phyloP scores from a whole-genome alignment of 2,113 vertebrate genomes.

The Poeciliopsis retropinna region DNA sequence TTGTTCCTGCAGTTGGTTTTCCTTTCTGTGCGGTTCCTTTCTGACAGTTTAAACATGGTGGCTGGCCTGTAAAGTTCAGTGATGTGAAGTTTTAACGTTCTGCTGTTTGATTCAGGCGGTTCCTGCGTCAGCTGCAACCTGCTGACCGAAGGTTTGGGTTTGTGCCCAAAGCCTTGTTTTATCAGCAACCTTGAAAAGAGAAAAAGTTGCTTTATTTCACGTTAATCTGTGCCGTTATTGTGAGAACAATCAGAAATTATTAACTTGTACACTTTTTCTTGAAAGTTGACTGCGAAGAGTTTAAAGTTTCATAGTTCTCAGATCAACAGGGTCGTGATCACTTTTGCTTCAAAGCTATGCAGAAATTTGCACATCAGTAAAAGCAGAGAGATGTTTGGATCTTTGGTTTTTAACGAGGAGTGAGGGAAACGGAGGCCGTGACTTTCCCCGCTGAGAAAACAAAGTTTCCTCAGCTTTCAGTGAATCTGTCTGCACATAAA shows the following conservation, averaged over 20 bases:
- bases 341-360: slow-evolving; percentile 2
- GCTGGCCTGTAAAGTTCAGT: not conserved
- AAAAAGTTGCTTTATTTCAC: not conserved
- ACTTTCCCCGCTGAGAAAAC: not conserved
- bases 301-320: slow-evolving; percentile 7
- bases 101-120: not conserved
- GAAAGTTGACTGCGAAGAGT: not conserved
- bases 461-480: not conserved
- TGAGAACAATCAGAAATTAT: not conserved
- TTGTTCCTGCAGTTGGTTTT: not conserved
- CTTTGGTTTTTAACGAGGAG: not conserved
- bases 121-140: not conserved
- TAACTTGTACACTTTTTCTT: not conserved
- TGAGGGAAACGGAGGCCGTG: not conserved
- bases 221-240: not conserved
- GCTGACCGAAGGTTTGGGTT: not conserved
- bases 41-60: not conserved
- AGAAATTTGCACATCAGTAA: slow-evolving; percentile 9
- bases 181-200: not conserved
- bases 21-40: not conserved
- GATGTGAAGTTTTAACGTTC: not conserved
- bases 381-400: not conserved
- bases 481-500: not conserved
- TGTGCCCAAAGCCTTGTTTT: not conserved
- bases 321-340: not conserved